A percentile compares a stretch with the other conserved stretches of the same genome.
Evolutionary conservation across 1,140 invertebrate genomes (phyloP).

Genomic region (Araneus ventricosus): DNA sequence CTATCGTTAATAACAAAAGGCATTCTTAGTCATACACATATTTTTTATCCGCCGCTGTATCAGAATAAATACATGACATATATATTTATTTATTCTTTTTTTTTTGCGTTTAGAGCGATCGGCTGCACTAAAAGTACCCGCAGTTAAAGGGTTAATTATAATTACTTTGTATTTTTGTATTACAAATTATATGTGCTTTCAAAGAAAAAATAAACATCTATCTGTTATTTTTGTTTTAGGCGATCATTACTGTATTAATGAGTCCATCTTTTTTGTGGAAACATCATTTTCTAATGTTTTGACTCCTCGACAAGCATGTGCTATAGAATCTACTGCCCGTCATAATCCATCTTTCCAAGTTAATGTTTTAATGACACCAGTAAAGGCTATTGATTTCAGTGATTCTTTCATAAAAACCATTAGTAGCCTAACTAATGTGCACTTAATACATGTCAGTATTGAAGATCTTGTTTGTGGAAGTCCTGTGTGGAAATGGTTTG

Average conservation of each 20-base stretch:
- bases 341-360: constrained; percentile 83
- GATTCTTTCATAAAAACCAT: constrained; percentile 76
- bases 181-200: not conserved
- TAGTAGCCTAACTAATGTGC: constrained; percentile 6
- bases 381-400: constrained; percentile 78
- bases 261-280: constrained; percentile 83
- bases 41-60: too few species aligned
- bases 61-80: too few species aligned
- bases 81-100: too few species aligned
- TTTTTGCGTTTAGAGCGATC: too few species aligned
- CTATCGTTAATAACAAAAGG: too few species aligned
- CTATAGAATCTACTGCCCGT: constrained; percentile 85
- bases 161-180: not conserved
- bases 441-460: constrained; percentile 82
- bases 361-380: constrained; percentile 81
- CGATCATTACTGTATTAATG: not conserved
- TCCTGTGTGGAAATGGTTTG: constrained; percentile 84
- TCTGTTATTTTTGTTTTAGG: not conserved
- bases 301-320: constrained; percentile 84
- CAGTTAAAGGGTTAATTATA: too few species aligned
- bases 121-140: too few species aligned
- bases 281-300: constrained; percentile 81
- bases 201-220: not conserved
- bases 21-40: too few species aligned
- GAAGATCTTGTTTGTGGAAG: constrained; percentile 83